These are phyloP conservation scores for Strix uralensis DNA, from an alignment of 2,113 vertebrate species.

Conservation along the genomic window DNA sequence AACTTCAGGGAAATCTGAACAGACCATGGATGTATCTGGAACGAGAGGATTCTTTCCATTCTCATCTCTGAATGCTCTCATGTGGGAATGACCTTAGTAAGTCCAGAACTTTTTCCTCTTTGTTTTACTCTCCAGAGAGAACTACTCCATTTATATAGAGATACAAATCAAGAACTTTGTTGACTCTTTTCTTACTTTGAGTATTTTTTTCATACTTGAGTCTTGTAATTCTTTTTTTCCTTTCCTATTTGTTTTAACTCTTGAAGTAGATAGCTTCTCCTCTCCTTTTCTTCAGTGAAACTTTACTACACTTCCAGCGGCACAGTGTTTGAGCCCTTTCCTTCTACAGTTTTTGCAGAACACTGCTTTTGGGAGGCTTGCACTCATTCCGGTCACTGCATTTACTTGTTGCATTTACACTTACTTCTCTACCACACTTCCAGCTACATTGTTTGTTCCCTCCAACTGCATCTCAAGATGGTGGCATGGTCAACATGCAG, in stretches of 20 bases:
- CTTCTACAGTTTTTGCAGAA: neutral
- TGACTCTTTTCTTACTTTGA: neutral
- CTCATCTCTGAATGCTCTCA: slow-evolving; percentile 36
- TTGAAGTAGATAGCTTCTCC: neutral
- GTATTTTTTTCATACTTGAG: neutral
- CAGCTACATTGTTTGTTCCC: neutral
- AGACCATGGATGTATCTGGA: slow-evolving; percentile 28
- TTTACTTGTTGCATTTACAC: neutral
- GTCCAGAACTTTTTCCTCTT: neutral
- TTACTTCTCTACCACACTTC: neutral
- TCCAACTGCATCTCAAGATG: neutral
- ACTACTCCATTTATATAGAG: neutral
- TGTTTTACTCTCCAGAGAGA: slow-evolving; percentile 6
- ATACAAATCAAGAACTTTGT: neutral
- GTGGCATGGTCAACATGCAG: neutral
- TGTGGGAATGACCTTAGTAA: slow-evolving; percentile 52
- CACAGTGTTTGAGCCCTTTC: neutral
- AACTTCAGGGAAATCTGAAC: slow-evolving; percentile 12
- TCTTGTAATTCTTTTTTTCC: neutral
- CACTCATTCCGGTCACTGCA: neutral
- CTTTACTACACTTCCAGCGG: neutral
- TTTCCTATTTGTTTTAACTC: neutral
- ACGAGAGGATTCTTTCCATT: neutral
- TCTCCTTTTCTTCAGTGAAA: neutral
- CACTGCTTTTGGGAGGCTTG: neutral